Base-by-base conservation (phyloP, 1,140 invertebrate species). In the Eumeta japonica region DNA sequence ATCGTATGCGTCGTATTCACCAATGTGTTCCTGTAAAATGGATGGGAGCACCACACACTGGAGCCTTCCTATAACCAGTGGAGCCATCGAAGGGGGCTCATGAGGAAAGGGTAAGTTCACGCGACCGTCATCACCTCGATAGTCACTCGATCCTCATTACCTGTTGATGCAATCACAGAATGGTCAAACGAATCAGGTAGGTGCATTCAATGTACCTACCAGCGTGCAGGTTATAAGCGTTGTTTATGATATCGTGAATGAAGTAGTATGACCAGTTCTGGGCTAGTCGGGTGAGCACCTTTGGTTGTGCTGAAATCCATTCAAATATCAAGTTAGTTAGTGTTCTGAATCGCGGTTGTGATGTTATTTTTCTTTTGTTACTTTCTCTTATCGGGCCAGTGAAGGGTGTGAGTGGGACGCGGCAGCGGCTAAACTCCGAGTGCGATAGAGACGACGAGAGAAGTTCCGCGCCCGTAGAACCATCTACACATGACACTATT, bases 61-160 rank as follows among this genome's bases (percentile, higher is more conserved):
- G 60, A 65, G 58, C 54, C 55, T 59, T 64, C 54, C 58, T 70
- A 58, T 53, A 56, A 45, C 63, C 55, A 66, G 63, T 45, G 63
- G 55, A 50, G 59, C 64, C 62, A 62, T 61, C 56, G 58, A 55
- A 70, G 63, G 52, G 62, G 70, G 61, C 66, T 74, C 70, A 74
- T 74, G 70, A 74, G 70, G 68, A 70, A 71, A 68, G 68, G 68
- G 68, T 71, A 61, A 71, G 65, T 73, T 70, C 60, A 55, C 53
- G 52, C n/a, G n/a, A n/a, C n/a, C n/a, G n/a, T n/a, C n/a, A n/a
- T n/a, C n/a, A n/a, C n/a, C n/a, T n/a, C n/a, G n/a, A n/a, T n/a
- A n/a, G n/a, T n/a, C n/a, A n/a, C n/a, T n/a, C n/a, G n/a, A n/a
- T n/a, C n/a, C n/a, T n/a, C n/a, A n/a, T n/a, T n/a, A n/a, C n/a